Conservation (phyloP, 1,140 invertebrate species). For the Magallana ariakensis region DNA sequence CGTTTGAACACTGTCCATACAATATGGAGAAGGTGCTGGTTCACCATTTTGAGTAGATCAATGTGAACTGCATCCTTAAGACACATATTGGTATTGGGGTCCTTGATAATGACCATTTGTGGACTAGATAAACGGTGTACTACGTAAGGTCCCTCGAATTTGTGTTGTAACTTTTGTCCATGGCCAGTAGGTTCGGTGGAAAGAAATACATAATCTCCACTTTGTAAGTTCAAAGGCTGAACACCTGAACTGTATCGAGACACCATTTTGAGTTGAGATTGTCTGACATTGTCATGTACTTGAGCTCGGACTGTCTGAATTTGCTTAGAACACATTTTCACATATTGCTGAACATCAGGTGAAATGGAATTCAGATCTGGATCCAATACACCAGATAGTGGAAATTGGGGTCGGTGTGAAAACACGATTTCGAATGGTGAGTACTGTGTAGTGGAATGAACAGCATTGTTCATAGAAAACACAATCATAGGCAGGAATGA, state of each 20-base stretch:
- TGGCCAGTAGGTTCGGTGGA: slow-evolving; percentile 42
- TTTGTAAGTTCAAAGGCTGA: slow-evolving; percentile 2
- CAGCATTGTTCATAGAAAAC: slow-evolving; percentile 51
- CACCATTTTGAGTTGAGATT: slow-evolving; percentile 43
- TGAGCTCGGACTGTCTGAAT: slow-evolving; percentile 40
- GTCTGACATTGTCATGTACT: slow-evolving; percentile 27
- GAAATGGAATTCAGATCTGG: slow-evolving; percentile 40
- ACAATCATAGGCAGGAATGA: slow-evolving; percentile 29
- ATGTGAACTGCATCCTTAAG: slow-evolving; percentile 38
- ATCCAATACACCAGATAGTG: slow-evolving; percentile 20
- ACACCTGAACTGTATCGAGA: neutral
- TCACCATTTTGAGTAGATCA: slow-evolving; percentile 43
- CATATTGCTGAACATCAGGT: slow-evolving; percentile 43
- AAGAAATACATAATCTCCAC: slow-evolving; percentile 51
- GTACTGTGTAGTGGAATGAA: slow-evolving; percentile 39
- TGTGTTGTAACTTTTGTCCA: slow-evolving; percentile 41
- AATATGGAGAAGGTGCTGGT: slow-evolving; percentile 40
- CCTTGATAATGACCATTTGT: slow-evolving; percentile 40
- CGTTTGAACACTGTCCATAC: slow-evolving; percentile 9
- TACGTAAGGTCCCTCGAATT: slow-evolving; percentile 33
- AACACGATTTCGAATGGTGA: slow-evolving; percentile 55
- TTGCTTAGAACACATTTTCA: neutral
- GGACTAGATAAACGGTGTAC: slow-evolving; percentile 32
- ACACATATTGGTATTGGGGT: slow-evolving; percentile 9
- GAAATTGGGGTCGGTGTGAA: slow-evolving; percentile 51